Conservation (phyloP, 2,797 vertebrate species). For the Labroides dimidiatus region DNA sequence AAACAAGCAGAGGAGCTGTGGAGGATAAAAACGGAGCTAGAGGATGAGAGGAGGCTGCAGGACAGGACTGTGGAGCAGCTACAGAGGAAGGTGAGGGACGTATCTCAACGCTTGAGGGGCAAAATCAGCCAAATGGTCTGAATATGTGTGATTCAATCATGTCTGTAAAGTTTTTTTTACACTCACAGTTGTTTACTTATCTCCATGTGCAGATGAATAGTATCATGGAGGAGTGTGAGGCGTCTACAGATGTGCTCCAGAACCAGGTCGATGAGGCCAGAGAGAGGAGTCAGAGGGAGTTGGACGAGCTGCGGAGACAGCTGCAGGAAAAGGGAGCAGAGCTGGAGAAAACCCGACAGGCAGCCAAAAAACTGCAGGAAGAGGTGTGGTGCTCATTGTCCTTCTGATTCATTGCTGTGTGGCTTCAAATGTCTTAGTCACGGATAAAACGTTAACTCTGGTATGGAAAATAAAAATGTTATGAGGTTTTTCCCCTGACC, state of each 20-base stretch:
- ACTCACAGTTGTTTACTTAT: constrained; percentile 7
- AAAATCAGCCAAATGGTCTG: neutral
- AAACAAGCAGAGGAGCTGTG: constrained; percentile 88
- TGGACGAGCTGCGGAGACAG: constrained; percentile 88
- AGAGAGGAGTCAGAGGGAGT: constrained; percentile 89
- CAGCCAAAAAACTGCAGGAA: constrained; percentile 88
- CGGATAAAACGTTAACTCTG: neutral
- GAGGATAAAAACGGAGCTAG: constrained; percentile 88
- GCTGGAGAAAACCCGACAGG: constrained; percentile 87
- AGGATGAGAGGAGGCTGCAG: constrained; percentile 88
- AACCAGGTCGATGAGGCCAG: constrained; percentile 91
- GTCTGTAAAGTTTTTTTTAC: constrained; percentile 13
- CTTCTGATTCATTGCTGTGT: constrained; percentile 34
- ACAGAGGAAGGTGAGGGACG: constrained; percentile 89
- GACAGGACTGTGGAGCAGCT: constrained; percentile 90
- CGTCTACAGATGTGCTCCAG: constrained; percentile 90
- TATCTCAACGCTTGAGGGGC: neutral
- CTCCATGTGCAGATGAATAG: constrained; percentile 86
- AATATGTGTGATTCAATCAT: neutral
- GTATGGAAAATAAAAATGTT: neutral
- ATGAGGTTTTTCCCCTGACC: neutral
- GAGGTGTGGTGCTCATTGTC: constrained; percentile 85
- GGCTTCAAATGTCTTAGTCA: constrained; percentile 21
- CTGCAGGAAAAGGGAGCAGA: constrained; percentile 91
- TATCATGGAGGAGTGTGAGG: constrained; percentile 87